A percentile compares a stretch with the other conserved stretches of the same genome.
Conservation (phyloP, 2,113 vertebrate genomes). For the Phyllostomus hastatus region DNA sequence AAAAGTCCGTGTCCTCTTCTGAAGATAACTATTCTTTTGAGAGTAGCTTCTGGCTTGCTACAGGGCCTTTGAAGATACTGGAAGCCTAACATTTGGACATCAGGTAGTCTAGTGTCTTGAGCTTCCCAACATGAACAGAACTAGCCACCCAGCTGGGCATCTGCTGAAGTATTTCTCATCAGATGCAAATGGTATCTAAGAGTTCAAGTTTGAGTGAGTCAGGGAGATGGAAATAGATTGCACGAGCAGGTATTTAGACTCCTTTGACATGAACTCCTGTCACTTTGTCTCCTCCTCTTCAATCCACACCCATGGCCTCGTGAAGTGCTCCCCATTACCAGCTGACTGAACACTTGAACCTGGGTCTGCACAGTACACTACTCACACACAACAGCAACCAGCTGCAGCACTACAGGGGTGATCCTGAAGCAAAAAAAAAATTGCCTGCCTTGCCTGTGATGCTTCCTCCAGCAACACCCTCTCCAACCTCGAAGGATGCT, state of each 20-base stretch:
- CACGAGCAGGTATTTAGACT: neutral
- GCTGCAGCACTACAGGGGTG: neutral
- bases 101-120: neutral
- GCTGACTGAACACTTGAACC: neutral
- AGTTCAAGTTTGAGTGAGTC: neutral
- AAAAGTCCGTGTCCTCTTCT: neutral
- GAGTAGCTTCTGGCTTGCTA: neutral
- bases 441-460: neutral
- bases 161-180: neutral
- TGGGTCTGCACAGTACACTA: neutral
- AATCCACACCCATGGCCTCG: neutral
- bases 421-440: neutral
- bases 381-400: neutral
- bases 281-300: neutral
- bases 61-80: neutral
- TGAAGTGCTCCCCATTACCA: neutral
- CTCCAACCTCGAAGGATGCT: neutral
- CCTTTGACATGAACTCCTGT: neutral
- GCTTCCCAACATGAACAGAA: neutral
- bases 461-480: neutral
- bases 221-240: neutral
- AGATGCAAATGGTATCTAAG: too few species aligned
- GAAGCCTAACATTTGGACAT: neutral
- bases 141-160: neutral
- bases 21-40: neutral